Conservation (phyloP, 2,113 vertebrate species). For the Phaetusa simplex region DNA sequence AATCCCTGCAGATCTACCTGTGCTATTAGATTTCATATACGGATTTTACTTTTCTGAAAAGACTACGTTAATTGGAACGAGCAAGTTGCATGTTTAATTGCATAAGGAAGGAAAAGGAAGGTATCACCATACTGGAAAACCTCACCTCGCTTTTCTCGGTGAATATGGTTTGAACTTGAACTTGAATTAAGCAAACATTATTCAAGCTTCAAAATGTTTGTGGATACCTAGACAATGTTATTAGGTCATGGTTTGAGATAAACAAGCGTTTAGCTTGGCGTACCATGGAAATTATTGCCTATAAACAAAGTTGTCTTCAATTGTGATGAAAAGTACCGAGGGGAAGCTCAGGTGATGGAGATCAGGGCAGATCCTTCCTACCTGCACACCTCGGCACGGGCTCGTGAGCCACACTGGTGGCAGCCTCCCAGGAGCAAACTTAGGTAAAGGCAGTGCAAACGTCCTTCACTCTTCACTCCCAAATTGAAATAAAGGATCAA, state of each 20-base stretch:
- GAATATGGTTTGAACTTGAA: neutral
- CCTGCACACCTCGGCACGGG: neutral
- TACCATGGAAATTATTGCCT: neutral
- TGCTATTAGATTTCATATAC: slow-evolving; percentile 46
- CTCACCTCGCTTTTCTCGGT: neutral
- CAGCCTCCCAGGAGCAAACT: neutral
- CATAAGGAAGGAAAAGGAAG: neutral
- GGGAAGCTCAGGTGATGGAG: neutral
- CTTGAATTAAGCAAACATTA: neutral
- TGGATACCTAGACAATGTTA: neutral
- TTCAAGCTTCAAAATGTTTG: neutral
- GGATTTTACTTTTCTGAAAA: slow-evolving; percentile 15
- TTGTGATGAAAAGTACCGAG: neutral
- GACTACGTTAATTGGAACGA: neutral
- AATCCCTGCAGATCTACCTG: slow-evolving; percentile 32
- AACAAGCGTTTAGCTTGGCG: neutral
- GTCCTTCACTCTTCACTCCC: neutral
- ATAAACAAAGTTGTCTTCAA: neutral
- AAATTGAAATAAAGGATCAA: neutral
- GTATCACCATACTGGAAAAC: neutral
- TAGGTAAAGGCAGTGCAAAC: neutral
- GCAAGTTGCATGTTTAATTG: neutral
- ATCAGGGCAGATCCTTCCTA: neutral
- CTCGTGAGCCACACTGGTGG: rapidly evolving
- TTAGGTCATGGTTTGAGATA: neutral